Percentiles rank a stretch among this genome's conserved stretches.
Conservation (phyloP, 2,113 vertebrate genomes). For the Phoenicopterus ruber region DNA sequence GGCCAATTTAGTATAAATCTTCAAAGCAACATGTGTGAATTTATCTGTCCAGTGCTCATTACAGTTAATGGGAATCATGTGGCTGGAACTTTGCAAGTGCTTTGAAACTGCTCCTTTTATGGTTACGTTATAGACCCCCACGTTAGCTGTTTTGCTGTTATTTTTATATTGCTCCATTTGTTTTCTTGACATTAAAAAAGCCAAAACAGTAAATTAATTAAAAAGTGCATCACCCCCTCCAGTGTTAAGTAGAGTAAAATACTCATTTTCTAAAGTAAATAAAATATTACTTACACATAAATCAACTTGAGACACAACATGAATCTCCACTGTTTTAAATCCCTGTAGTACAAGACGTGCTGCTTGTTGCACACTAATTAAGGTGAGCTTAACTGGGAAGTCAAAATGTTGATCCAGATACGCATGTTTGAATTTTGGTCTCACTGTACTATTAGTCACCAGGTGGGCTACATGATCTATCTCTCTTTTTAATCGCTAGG, state of each 20-base stretch:
- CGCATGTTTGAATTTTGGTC: neutral
- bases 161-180: slow-evolving; percentile 48
- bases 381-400: neutral
- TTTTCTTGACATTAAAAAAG: slow-evolving; percentile 46
- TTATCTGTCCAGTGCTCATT: slow-evolving; percentile 55
- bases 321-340: neutral
- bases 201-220: slow-evolving; percentile 36
- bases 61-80: slow-evolving; percentile 54
- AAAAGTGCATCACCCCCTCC: neutral
- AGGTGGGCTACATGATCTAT: neutral
- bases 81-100: slow-evolving; percentile 29
- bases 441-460: neutral
- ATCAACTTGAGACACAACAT: neutral
- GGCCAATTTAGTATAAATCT: slow-evolving; percentile 46
- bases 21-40: slow-evolving; percentile 55
- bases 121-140: neutral
- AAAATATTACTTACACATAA: neutral
- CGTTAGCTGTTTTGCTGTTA: neutral
- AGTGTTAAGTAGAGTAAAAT: neutral
- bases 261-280: slow-evolving; percentile 20
- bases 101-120: slow-evolving; percentile 26
- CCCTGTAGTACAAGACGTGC: neutral
- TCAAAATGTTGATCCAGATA: neutral
- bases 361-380: neutral
- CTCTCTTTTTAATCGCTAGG: neutral